phyloP scores from a whole-genome alignment of 1,140 invertebrate genomes.

The Acyrthosiphon pisum region DNA sequence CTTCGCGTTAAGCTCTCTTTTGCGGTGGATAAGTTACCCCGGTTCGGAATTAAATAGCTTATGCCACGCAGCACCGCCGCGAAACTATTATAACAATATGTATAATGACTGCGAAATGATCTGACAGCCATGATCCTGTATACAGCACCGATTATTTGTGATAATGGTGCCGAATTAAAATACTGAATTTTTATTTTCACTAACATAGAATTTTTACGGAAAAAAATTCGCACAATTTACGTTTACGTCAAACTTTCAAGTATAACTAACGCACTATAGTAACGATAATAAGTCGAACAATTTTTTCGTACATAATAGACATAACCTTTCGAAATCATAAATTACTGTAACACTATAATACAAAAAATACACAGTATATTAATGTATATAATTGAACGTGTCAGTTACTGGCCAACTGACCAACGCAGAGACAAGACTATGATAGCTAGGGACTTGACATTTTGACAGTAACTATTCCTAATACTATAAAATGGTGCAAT shows the following conservation, averaged over 20 bases:
- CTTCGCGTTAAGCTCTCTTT: conserved; percentile 17
- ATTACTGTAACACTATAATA: neutral
- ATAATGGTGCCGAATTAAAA: neutral
- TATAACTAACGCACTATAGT: too few relatives aligned
- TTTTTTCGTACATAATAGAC: too few relatives aligned
- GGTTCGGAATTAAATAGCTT: neutral
- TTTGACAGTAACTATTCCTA: too few relatives aligned
- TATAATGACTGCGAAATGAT: neutral
- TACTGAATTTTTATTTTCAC: too few relatives aligned
- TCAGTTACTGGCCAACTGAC: too few relatives aligned
- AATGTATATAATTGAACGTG: too few relatives aligned
- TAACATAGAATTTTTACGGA: neutral
- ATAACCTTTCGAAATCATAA: neutral
- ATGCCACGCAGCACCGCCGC: neutral
- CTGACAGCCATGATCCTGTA: neutral
- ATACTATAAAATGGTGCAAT: too few relatives aligned
- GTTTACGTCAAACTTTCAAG: neutral
- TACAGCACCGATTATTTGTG: neutral
- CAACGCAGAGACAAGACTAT: too few relatives aligned
- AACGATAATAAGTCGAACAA: too few relatives aligned
- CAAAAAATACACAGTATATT: too few relatives aligned
- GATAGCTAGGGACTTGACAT: too few relatives aligned
- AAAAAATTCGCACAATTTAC: neutral
- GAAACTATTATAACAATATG: neutral
- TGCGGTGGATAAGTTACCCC: neutral